Base-by-base conservation (phyloP, 1,140 invertebrate species). In the Drosophila chauvacae region DNA sequence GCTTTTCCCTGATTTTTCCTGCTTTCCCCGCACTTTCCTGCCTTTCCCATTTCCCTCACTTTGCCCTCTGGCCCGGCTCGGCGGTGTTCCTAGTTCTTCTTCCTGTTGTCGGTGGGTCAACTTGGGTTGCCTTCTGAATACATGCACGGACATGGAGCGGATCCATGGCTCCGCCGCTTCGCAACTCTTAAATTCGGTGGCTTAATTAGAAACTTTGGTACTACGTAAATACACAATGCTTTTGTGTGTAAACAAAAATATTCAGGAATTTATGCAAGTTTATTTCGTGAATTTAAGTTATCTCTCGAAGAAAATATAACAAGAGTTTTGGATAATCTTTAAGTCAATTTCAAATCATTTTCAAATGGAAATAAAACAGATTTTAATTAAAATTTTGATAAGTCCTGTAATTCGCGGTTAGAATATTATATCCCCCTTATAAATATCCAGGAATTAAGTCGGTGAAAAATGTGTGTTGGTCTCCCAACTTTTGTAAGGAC, bases 81-180 rank as follows among this genome's bases (percentile, higher is more conserved):
- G 20, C 41, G 53, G 37, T 42, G 53, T 60, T 58, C 56, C 41
- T 47, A 39, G 57, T 42, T 37, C 50, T 47, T 26, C 48, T 56
- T 76, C 68, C 70, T 73, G 59, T 61, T 61, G 20, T 56, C 69
- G 58, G 48, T 47, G 58, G 69, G 71, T 77, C 71, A 62, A 41
- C 68, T 39, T 35, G 69, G 63, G 33, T 20, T 61, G 63, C 30
- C n/a, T 9, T 28, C n/a, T 20, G 11, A 56, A 14, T 53, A 16
- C 37, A 62, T 37, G 37, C 18, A 20, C 51, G 26, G 39, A 53
- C 51, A 63, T 41, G 10, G 18, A 28, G 35, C 35, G 63, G 62
- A 68, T 55, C 20, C 51, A 47, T 45, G 42, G 62, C 58, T 55
- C 20, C 35, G 7, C 23, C 45, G 23, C 30, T 18, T 33, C 10